These are phyloP conservation scores for Myiotriccus ornatus DNA, from an alignment of 2,797 vertebrate species.

Conservation along the genomic window DNA sequence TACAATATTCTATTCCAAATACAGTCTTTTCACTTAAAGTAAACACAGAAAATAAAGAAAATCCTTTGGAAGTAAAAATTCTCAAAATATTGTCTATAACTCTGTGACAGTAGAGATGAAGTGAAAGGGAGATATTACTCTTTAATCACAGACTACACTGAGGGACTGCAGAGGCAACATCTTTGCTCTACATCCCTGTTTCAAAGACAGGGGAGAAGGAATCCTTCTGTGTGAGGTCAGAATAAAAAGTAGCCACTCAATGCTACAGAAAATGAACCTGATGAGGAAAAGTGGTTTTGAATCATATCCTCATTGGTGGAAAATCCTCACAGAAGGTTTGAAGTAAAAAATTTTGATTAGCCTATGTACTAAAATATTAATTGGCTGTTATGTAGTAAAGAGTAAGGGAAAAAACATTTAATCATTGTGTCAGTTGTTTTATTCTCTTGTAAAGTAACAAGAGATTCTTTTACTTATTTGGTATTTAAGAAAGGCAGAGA, in stretches of 20 bases:
- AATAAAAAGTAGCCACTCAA: background rate
- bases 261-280: background rate
- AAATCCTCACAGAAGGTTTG: background rate
- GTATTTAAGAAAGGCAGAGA: constrained; percentile 13
- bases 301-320: fast-evolving
- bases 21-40: background rate
- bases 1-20: background rate
- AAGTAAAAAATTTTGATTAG: background rate
- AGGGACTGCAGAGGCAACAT: background rate
- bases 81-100: background rate
- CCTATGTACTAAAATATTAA: background rate
- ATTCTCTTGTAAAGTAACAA: background rate
- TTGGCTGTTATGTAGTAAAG: background rate
- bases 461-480: background rate
- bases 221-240: background rate
- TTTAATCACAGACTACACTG: background rate
- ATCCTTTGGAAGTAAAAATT: background rate
- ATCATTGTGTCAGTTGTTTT: background rate
- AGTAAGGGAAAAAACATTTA: background rate
- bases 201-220: background rate
- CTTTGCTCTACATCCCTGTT: background rate
- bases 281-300: background rate
- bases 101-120: background rate
- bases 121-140: background rate
- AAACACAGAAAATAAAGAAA: background rate